A percentile compares a stretch with the other conserved stretches of the same genome.
phyloP scores from a whole-genome alignment of 2,113 vertebrate genomes.

The Maccullochella peelii region DNA sequence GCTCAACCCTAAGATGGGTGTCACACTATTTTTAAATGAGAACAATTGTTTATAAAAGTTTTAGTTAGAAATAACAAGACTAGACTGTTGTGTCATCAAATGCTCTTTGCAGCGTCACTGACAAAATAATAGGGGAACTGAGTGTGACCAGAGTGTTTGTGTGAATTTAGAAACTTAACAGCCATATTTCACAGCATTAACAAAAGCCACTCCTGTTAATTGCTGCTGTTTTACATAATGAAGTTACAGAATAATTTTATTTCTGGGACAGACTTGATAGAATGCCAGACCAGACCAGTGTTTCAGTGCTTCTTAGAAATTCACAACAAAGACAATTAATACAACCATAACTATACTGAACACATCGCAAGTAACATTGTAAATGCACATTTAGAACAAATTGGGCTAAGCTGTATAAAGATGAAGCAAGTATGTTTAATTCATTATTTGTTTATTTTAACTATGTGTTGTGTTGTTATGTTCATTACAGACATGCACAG shows the following conservation, averaged over 20 bases:
- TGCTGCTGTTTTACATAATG: neutral
- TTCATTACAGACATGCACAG: constrained; percentile 91
- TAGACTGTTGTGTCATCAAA: neutral
- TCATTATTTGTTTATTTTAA: neutral
- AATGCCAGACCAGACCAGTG: neutral
- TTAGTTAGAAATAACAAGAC: neutral
- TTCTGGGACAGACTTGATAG: neutral
- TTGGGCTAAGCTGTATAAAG: neutral
- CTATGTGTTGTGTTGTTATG: constrained; percentile 2
- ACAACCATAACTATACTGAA: neutral
- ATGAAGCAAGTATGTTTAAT: constrained; percentile 8
- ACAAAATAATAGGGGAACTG: neutral
- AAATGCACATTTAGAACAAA: neutral
- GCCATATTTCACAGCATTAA: neutral
- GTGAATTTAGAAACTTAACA: constrained; percentile 7
- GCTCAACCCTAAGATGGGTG: neutral
- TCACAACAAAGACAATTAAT: neutral
- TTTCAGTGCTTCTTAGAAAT: neutral
- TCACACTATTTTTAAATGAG: neutral
- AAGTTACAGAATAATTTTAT: neutral
- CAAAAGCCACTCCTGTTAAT: neutral
- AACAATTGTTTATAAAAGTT: neutral
- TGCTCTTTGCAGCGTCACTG: neutral
- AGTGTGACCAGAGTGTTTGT: neutral
- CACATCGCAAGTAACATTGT: neutral